Conservation (phyloP, 2,797 vertebrate genomes). For the Coccyzus lansbergi region DNA sequence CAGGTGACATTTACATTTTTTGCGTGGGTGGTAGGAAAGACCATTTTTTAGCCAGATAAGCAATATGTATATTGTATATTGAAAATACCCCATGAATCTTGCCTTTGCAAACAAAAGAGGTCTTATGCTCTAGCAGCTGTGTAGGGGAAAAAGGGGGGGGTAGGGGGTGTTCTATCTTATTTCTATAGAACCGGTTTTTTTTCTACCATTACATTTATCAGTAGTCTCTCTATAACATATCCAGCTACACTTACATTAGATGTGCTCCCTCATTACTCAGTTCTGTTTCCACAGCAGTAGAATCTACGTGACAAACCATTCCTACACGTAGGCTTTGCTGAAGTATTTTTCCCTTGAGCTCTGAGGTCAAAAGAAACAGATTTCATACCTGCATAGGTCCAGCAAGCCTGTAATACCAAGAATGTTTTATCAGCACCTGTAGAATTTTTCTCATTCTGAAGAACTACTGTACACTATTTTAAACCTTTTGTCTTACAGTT, state of each 20-base stretch:
- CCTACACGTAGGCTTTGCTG: neutral
- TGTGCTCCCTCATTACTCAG: neutral
- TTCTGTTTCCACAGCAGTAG: neutral
- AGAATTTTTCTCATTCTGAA: neutral
- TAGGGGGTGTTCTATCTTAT: neutral
- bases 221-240: neutral
- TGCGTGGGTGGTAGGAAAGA: neutral
- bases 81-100: neutral
- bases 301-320: neutral
- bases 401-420: neutral
- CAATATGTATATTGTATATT: neutral
- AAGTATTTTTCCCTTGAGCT: neutral
- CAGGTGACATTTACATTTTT: neutral
- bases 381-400: neutral
- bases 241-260: neutral
- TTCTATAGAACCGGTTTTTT: neutral
- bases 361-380: neutral
- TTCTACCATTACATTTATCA: neutral
- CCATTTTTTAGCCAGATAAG: neutral
- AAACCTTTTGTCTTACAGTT: neutral
- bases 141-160: neutral
- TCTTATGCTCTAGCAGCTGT: neutral
- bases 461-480: neutral
- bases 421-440: neutral
- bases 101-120: neutral